A percentile compares a stretch with the other conserved stretches of the same genome.
phyloP scores from a whole-genome alignment of 2,113 vertebrate genomes.

The Fregata magnificens region DNA sequence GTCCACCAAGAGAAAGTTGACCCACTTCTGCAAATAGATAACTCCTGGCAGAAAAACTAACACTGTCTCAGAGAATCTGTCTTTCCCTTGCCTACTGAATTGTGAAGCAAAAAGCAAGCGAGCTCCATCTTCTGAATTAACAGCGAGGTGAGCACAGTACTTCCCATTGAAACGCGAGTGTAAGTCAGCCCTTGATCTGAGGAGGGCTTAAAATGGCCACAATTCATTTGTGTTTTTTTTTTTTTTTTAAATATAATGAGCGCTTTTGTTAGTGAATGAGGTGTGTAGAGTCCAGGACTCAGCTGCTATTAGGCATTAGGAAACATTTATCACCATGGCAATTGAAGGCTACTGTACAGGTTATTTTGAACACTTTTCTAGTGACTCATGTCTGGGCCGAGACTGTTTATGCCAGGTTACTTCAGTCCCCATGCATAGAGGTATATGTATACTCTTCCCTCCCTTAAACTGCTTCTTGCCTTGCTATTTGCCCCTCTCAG shows the following conservation, averaged over 20 bases:
- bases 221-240: neutral
- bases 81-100: conserved; percentile 60
- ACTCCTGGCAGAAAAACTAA: conserved; percentile 71
- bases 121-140: conserved; percentile 60
- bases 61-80: conserved; percentile 75
- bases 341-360: conserved; percentile 21
- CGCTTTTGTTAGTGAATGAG: conserved; percentile 54
- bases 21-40: conserved; percentile 82
- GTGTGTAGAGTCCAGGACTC: neutral
- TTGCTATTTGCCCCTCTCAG: neutral
- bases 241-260: neutral
- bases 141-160: neutral
- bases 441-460: neutral
- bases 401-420: neutral
- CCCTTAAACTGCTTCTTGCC: neutral
- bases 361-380: conserved; percentile 25
- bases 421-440: neutral
- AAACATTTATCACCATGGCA: conserved; percentile 48
- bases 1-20: conserved; percentile 69
- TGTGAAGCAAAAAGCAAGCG: conserved; percentile 70
- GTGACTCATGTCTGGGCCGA: neutral
- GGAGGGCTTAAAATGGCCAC: conserved; percentile 11
- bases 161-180: conserved; percentile 38
- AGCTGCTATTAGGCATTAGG: conserved; percentile 22
- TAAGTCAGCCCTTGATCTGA: conserved; percentile 34